These are phyloP conservation scores for Phymastichus coffea DNA, from an alignment of 1,140 invertebrate genomes.

Conservation along the genomic window DNA sequence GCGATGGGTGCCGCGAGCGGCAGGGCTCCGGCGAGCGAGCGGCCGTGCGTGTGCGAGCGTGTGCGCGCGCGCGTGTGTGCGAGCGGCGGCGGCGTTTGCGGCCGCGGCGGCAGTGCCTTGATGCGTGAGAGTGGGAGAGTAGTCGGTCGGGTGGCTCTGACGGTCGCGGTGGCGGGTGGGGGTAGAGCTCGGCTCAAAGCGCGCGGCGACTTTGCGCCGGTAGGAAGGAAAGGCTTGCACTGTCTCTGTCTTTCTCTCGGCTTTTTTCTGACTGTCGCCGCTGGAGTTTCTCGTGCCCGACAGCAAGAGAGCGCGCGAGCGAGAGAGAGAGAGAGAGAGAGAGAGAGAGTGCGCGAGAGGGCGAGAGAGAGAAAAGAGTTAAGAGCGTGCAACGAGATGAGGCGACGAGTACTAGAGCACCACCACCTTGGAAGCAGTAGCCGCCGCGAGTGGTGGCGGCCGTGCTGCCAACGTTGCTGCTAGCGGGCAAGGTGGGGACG, in stretches of 20 bases:
- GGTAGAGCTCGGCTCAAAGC: no score
- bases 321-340: not conserved
- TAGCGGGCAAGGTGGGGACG: constrained; percentile 50
- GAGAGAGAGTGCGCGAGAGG: constrained; percentile 3
- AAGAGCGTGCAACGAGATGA: no score
- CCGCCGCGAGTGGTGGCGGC: not conserved
- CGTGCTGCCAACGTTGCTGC: constrained; percentile 23
- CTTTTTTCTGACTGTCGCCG: no score
- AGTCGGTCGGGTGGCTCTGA: no score
- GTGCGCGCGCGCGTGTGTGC: not conserved
- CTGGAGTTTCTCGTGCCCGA: no score
- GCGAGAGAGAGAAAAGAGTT: constrained; percentile 22
- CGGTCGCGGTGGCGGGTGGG: no score
- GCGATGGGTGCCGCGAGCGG: not conserved
- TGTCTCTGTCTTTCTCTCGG: no score
- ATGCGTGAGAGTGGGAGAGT: no score
- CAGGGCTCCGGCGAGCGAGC: no score
- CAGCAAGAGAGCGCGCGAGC: no score
- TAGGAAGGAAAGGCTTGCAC: no score
- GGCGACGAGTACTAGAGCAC: constrained; percentile 29
- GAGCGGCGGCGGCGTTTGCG: not conserved
- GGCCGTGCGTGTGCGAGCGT: not conserved
- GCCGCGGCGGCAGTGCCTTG: not conserved
- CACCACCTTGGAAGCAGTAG: constrained; percentile 7
- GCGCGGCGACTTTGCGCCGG: no score